These are phyloP conservation scores for Phycodurus eques DNA, from an alignment of 2,113 vertebrate species.

Conservation along the genomic window DNA sequence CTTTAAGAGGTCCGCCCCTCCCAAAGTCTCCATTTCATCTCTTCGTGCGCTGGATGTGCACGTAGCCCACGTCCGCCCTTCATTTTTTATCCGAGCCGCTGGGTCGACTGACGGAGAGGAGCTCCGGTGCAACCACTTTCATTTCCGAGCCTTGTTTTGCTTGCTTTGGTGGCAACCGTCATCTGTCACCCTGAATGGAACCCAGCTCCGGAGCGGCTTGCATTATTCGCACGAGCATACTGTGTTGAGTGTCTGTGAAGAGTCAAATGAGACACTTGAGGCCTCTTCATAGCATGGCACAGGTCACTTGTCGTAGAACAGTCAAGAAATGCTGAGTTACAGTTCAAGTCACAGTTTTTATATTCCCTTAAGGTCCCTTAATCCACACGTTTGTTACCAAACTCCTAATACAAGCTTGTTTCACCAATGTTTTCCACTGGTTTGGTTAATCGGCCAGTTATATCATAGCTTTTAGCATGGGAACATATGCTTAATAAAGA, in stretches of 20 bases:
- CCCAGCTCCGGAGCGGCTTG: neutral
- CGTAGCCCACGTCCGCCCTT: slow-evolving; percentile 75
- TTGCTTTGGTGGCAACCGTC: neutral
- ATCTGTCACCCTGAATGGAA: slow-evolving; percentile 2
- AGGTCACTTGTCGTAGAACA: slow-evolving; percentile 27
- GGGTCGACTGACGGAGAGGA: slow-evolving; percentile 46
- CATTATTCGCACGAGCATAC: slow-evolving; percentile 17
- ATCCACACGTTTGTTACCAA: neutral
- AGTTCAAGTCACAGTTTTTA: neutral
- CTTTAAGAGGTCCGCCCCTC: slow-evolving; percentile 65
- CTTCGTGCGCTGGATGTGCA: slow-evolving; percentile 66
- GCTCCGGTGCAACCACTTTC: slow-evolving; percentile 54
- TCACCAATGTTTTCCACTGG: neutral
- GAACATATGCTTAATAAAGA: neutral
- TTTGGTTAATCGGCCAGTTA: neutral
- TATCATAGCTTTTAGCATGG: neutral
- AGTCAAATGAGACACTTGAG: slow-evolving; percentile 45
- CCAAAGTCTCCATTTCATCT: slow-evolving; percentile 78
- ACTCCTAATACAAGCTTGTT: neutral
- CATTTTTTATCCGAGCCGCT: slow-evolving; percentile 68
- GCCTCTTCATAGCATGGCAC: slow-evolving; percentile 38
- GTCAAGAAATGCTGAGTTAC: neutral
- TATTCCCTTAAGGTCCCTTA: neutral
- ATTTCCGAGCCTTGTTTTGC: slow-evolving; percentile 30
- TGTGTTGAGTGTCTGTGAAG: slow-evolving; percentile 33